Percentiles rank a stretch among this genome's conserved stretches.
These are phyloP conservation scores for Orius insidiosus DNA, from an alignment of 1,140 invertebrate species.

Conservation along the genomic window DNA sequence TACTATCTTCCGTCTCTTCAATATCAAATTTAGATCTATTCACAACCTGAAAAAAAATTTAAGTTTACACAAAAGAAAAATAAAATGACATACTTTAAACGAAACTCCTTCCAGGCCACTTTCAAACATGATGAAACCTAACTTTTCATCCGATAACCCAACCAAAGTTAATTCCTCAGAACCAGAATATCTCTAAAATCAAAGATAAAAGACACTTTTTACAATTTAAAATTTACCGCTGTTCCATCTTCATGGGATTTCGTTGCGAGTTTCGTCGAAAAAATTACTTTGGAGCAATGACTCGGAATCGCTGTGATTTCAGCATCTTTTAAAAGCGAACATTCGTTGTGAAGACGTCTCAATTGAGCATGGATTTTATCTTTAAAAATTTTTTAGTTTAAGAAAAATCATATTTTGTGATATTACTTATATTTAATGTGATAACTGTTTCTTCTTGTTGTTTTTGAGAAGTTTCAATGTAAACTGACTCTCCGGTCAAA, in stretches of 20 bases:
- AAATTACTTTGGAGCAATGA: slow-evolving; percentile 71
- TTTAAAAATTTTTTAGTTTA: slow-evolving; percentile 21
- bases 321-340: slow-evolving; percentile 61
- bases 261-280: slow-evolving; percentile 25
- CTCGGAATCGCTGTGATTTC: slow-evolving; percentile 77
- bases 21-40: slow-evolving; percentile 54
- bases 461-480: slow-evolving; percentile 73
- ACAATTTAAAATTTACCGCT: neutral
- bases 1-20: slow-evolving; percentile 42
- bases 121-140: slow-evolving; percentile 95
- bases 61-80: no score
- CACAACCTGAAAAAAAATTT: slow-evolving; percentile 23
- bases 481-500: slow-evolving; percentile 52
- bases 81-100: slow-evolving; percentile 19
- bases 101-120: slow-evolving; percentile 69
- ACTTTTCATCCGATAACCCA: slow-evolving; percentile 39
- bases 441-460: slow-evolving; percentile 75
- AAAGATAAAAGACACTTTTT: neutral
- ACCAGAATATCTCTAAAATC: neutral
- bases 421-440: slow-evolving; percentile 59
- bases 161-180: slow-evolving; percentile 17
- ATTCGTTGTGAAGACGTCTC: slow-evolving; percentile 72
- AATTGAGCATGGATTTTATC: slow-evolving; percentile 75
- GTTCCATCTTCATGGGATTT: neutral
- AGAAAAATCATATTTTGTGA: neutral